phyloP scores from a whole-genome alignment of 2,113 vertebrate genomes.

The Rhinopomastus cyanomelas region DNA sequence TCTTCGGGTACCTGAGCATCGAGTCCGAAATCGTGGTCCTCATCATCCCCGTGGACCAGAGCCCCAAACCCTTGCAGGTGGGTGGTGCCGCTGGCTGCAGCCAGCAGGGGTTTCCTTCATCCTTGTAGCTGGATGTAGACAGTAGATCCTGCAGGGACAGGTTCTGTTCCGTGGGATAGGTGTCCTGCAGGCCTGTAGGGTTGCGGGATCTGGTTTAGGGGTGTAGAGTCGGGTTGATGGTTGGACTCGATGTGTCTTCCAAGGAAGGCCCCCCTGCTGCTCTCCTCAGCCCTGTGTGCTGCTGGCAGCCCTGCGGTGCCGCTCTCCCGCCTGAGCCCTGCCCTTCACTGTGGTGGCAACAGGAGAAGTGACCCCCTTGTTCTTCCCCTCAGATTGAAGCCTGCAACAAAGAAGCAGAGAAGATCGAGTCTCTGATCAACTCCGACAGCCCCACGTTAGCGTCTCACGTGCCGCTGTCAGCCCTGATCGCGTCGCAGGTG shows the following conservation, averaged over 20 bases:
- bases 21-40: constrained; percentile 92
- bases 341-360: neutral
- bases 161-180: no score
- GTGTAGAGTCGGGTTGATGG: no score
- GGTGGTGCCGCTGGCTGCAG: neutral
- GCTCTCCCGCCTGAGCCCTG: no score
- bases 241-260: no score
- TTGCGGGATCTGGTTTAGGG: no score
- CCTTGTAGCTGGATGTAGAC: accelerated
- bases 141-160: no score
- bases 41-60: constrained; percentile 89
- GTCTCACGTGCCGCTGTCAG: constrained; percentile 91
- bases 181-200: no score
- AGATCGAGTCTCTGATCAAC: constrained; percentile 96
- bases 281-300: no score
- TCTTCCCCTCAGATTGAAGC: constrained; percentile 85
- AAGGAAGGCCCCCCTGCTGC: no score
- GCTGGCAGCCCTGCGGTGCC: no score
- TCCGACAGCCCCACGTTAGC: constrained; percentile 91
- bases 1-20: constrained; percentile 96
- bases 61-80: constrained; percentile 93
- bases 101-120: neutral
- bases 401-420: constrained; percentile 97
- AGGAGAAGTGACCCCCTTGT: neutral
- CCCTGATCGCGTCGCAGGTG: constrained; percentile 87